Percentiles rank a stretch among this genome's conserved stretches.
Conservation (phyloP, 2,888 invertebrate species). For the Acleris laterana region DNA sequence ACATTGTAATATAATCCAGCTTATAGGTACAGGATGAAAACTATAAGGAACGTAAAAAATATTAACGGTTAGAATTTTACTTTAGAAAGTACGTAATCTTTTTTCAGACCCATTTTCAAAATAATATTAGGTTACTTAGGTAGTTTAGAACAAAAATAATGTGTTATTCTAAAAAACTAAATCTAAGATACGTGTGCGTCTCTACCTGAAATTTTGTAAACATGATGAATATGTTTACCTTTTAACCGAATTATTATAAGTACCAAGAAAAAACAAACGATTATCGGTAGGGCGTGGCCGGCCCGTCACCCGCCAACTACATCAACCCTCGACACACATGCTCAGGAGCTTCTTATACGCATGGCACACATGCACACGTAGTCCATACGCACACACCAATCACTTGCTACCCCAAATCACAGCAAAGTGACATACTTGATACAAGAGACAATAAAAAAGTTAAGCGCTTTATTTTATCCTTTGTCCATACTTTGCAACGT, state of each 20-base stretch:
- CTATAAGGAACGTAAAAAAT: background rate
- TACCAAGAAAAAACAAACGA: slow-evolving; percentile 64
- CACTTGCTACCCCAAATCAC: slow-evolving; percentile 49
- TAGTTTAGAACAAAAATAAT: too few relatives aligned
- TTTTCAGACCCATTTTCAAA: too few relatives aligned
- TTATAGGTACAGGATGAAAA: background rate
- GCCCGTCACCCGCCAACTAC: slow-evolving; percentile 65
- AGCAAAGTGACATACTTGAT: slow-evolving; percentile 42
- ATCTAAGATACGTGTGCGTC: background rate
- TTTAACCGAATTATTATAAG: slow-evolving; percentile 37
- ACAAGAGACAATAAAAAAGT: slow-evolving; percentile 64
- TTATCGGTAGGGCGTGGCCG: slow-evolving; percentile 73
- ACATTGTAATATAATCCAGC: slow-evolving; percentile 20
- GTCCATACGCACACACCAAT: slow-evolving; percentile 30
- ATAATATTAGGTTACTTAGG: too few relatives aligned
- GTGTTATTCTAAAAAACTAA: too few relatives aligned
- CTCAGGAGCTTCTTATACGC: slow-evolving; percentile 36
- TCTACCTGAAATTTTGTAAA: background rate
- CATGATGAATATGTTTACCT: background rate
- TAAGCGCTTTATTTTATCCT: slow-evolving; percentile 80
- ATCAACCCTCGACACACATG: slow-evolving; percentile 58
- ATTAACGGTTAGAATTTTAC: background rate
- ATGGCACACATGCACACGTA: slow-evolving; percentile 42
- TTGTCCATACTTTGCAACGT: slow-evolving; percentile 52
- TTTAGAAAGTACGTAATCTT: too few relatives aligned